Percentiles rank a stretch among this genome's conserved stretches.
Conservation (phyloP, 2,113 vertebrate genomes). For the Ranitomeya imitator region DNA sequence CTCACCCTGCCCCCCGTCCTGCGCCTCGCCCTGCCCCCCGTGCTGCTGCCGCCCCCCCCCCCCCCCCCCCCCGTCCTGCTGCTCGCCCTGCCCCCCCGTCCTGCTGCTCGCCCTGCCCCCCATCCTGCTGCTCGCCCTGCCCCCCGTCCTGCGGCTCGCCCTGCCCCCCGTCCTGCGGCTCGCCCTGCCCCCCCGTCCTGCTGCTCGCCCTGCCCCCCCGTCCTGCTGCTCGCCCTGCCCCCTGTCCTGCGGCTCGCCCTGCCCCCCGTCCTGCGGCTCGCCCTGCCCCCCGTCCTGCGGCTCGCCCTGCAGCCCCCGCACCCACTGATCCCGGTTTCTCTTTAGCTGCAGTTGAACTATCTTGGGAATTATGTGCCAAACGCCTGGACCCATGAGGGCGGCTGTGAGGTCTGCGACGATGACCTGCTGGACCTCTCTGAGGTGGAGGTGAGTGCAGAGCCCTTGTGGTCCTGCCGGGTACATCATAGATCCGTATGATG, state of each 20-base stretch:
- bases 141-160: too few species aligned
- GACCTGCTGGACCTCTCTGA: constrained; percentile 66
- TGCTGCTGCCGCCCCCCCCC: too few species aligned
- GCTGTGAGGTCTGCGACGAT: constrained; percentile 74
- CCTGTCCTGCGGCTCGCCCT: too few species aligned
- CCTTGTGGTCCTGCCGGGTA: too few species aligned
- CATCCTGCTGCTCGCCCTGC: not conserved
- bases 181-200: not conserved
- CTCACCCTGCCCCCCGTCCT: not conserved
- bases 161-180: not conserved
- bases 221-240: not conserved
- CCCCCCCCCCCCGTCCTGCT: not conserved
- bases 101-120: too few species aligned
- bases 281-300: not conserved
- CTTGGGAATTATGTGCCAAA: constrained; percentile 81
- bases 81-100: not conserved
- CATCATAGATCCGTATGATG: too few species aligned
- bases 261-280: not conserved
- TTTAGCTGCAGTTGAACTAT: constrained; percentile 79
- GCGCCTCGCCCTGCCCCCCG: not conserved
- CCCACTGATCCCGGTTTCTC: not conserved
- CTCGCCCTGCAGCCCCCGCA: not conserved
- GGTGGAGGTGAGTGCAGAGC: constrained; percentile 63
- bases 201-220: not conserved
- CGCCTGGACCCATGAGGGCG: constrained; percentile 76